Base-by-base conservation (phyloP, 2,888 invertebrate genomes). In the Epinotia bilunana region DNA sequence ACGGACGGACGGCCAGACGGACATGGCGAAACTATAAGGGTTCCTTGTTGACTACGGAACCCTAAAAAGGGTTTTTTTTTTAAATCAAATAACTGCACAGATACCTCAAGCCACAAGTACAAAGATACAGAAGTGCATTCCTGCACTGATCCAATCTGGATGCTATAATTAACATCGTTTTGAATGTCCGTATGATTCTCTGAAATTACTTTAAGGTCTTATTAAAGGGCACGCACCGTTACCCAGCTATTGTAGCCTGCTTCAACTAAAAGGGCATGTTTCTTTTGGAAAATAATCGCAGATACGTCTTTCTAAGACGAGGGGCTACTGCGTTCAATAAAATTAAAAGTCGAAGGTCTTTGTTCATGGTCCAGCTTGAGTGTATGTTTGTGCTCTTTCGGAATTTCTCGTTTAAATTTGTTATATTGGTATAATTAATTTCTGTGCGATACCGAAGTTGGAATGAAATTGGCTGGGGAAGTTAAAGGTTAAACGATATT, bases 271-370 rank as follows among this genome's bases (percentile, higher is more conserved):
- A 60, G 3, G 69, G 11, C 12, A n/a, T 46, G 28, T 28, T n/a
- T 46, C 46, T 20, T n/a, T 11, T 28, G 16, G 23, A 46, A 69
- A 58, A 60, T 60, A 12, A 28, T 58, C 23, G 43, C 46, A 20
- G 3, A n/a, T 69, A 69, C 20, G 23, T 46, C 69, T 5, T 58
- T 69, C 46, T 28, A 3, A 18, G 6, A 23, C 20, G 16, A 58
- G 23, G 43, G n/a, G 18, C 82, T 83, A 77, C 9, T 39, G 7
- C 80, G 80, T 86, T 84, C 83, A 84, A 88, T 90, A 90, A 91
- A 74, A 71, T 90, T 90, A 91, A 90, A 89, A 90, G 85, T 87
- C 87, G 84, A 89, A 88, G 88, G 89, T 88, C 88, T 81, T 87
- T 88, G 84, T 91, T 90, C 90, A 91, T 88, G 80, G 81, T 80